phyloP scores from a whole-genome alignment of 2,888 invertebrate species.

The Shargacucullia verbasci region DNA sequence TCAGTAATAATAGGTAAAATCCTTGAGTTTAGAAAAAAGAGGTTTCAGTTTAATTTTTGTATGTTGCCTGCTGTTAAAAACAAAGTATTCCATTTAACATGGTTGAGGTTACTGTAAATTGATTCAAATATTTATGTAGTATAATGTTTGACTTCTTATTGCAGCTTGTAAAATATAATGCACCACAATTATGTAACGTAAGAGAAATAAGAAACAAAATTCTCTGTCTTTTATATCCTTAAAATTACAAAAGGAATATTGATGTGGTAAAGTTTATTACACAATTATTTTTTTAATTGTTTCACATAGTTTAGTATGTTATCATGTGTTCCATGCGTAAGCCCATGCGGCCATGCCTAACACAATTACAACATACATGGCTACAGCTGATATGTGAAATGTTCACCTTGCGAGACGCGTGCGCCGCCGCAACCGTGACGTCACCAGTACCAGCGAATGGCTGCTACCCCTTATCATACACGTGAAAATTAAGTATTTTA shows the following conservation, averaged over 20 bases:
- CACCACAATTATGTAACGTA: too few relatives aligned
- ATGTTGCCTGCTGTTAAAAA: conserved; percentile 5
- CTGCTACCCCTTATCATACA: conserved; percentile 12
- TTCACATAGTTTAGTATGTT: conserved; percentile 5
- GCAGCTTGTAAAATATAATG: too few relatives aligned
- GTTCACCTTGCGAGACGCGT: conserved; percentile 43
- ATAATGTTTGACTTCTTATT: too few relatives aligned
- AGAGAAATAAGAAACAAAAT: too few relatives aligned
- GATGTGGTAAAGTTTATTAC: too few relatives aligned
- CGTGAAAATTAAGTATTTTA: conserved; percentile 5
- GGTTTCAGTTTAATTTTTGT: conserved; percentile 3
- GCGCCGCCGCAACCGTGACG: conserved; percentile 32
- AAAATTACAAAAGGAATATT: too few relatives aligned
- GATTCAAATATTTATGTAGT: too few relatives aligned
- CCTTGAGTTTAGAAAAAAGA: conserved; percentile 25
- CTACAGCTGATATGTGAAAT: conserved; percentile 41
- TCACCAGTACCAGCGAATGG: conserved; percentile 10
- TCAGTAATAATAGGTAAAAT: conserved; percentile 1
- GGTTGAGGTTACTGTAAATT: neutral
- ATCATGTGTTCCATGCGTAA: conserved; percentile 2
- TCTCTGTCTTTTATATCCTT: too few relatives aligned
- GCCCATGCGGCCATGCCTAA: conserved; percentile 1
- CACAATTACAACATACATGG: conserved; percentile 15
- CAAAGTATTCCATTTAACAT: neutral
- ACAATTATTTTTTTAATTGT: neutral